These are phyloP conservation scores for Pemphigus obesinymphae DNA, from an alignment of 1,140 invertebrate genomes.

Conservation along the genomic window DNA sequence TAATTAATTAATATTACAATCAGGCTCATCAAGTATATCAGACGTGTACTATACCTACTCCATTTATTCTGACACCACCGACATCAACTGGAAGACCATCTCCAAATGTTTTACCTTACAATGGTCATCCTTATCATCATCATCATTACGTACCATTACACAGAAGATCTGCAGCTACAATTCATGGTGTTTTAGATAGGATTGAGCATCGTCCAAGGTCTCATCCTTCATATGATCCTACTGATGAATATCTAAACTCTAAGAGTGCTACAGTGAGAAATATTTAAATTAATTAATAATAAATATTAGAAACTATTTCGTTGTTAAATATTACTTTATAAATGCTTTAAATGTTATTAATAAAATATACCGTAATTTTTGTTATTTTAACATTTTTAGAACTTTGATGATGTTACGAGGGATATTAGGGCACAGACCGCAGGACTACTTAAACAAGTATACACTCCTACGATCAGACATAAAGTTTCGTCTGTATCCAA, in stretches of 20 bases:
- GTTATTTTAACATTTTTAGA: slow-evolving; percentile 54
- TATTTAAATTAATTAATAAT: neutral
- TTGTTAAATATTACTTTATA: neutral
- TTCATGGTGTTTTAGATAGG: slow-evolving; percentile 65
- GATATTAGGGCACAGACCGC: slow-evolving; percentile 71
- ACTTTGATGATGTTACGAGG: slow-evolving; percentile 72
- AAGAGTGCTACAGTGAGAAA: slow-evolving; percentile 62
- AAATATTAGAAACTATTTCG: neutral
- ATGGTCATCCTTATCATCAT: slow-evolving; percentile 19
- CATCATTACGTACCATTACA: slow-evolving; percentile 54
- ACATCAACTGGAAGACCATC: slow-evolving; percentile 18
- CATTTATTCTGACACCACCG: slow-evolving; percentile 9
- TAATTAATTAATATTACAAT: neutral
- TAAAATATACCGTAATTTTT: too few relatives aligned
- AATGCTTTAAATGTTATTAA: neutral
- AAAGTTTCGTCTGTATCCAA: slow-evolving; percentile 42
- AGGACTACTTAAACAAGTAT: slow-evolving; percentile 65
- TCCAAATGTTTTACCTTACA: slow-evolving; percentile 31
- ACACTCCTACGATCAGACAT: slow-evolving; percentile 56
- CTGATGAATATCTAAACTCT: slow-evolving; percentile 71
- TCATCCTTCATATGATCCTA: slow-evolving; percentile 58
- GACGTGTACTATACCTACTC: slow-evolving; percentile 12
- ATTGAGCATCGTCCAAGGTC: slow-evolving; percentile 62
- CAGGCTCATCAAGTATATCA: slow-evolving; percentile 36
- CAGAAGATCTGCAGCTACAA: slow-evolving; percentile 61